phyloP scores from a whole-genome alignment of 2,797 vertebrate species.

The Melanotaenia boesemani region DNA sequence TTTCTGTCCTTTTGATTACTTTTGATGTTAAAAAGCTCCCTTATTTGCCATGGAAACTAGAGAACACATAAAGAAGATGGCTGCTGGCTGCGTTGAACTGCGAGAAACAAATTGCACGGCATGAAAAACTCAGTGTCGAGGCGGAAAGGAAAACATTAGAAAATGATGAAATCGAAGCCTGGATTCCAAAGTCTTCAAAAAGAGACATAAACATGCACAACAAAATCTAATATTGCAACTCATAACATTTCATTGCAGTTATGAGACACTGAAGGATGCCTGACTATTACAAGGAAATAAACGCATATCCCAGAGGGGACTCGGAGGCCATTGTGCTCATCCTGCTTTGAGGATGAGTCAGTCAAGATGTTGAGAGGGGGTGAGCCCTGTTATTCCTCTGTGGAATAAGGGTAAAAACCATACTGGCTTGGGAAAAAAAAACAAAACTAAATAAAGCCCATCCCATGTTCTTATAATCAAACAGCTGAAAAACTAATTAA shows the following conservation, averaged over 20 bases:
- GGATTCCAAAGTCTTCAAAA: constrained; percentile 2
- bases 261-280: background rate
- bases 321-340: constrained; percentile 29
- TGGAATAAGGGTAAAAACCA: constrained; percentile 53
- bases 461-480: constrained; percentile 55
- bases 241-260: background rate
- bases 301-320: constrained; percentile 17
- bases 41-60: constrained; percentile 49
- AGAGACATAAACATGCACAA: background rate
- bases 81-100: constrained; percentile 16
- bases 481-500: constrained; percentile 73
- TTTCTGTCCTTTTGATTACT: constrained; percentile 11
- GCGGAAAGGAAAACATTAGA: constrained; percentile 1
- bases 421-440: constrained; percentile 23
- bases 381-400: constrained; percentile 46
- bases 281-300: constrained; percentile 21
- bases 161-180: background rate
- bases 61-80: constrained; percentile 21
- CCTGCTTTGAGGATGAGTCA: constrained; percentile 35
- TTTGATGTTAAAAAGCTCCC: constrained; percentile 44
- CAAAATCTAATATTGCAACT: constrained; percentile 1
- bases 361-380: constrained; percentile 45
- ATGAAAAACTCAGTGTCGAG: constrained; percentile 20
- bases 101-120: constrained; percentile 17
- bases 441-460: constrained; percentile 21